A percentile compares a stretch with the other conserved stretches of the same genome.
phyloP scores from a whole-genome alignment of 2,797 vertebrate genomes.

The Tinamus major region DNA sequence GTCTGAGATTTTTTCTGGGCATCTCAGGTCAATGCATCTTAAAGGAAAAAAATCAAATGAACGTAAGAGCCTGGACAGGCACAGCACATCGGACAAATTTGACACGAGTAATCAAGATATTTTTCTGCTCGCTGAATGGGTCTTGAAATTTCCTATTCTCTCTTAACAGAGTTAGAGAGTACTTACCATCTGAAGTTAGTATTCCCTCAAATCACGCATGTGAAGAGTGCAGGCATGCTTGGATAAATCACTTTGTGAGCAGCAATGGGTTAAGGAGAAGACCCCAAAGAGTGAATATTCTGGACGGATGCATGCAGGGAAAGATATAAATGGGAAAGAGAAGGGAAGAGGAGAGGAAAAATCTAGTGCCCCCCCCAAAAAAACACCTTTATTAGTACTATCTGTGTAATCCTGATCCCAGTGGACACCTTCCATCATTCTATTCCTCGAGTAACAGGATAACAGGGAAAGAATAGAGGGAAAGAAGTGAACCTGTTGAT shows the following conservation, averaged over 20 bases:
- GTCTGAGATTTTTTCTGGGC: not conserved
- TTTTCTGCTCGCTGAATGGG: not conserved
- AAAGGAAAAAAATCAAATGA: not conserved
- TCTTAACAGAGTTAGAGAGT: not conserved
- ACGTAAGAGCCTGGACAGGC: rapidly evolving
- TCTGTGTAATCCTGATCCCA: not conserved
- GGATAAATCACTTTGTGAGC: not conserved
- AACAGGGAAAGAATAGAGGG: too few species aligned
- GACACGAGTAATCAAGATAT: not conserved
- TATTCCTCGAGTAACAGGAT: not conserved
- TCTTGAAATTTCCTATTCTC: not conserved
- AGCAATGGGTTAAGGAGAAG: not conserved
- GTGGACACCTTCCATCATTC: not conserved
- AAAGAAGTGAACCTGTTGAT: not conserved
- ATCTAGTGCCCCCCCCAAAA: not conserved
- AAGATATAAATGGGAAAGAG: rapidly evolving
- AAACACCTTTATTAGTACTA: not conserved
- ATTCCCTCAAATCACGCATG: rapidly evolving
- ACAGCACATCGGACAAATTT: not conserved
- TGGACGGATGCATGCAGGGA: not conserved
- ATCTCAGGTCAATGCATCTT: not conserved
- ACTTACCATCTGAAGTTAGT: not conserved
- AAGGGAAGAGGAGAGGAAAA: too few species aligned
- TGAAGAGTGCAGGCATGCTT: not conserved
- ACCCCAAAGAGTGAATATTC: rapidly evolving